Evolutionary conservation across 2,113 vertebrate species (phyloP).

Genomic region (Bucco capensis): DNA sequence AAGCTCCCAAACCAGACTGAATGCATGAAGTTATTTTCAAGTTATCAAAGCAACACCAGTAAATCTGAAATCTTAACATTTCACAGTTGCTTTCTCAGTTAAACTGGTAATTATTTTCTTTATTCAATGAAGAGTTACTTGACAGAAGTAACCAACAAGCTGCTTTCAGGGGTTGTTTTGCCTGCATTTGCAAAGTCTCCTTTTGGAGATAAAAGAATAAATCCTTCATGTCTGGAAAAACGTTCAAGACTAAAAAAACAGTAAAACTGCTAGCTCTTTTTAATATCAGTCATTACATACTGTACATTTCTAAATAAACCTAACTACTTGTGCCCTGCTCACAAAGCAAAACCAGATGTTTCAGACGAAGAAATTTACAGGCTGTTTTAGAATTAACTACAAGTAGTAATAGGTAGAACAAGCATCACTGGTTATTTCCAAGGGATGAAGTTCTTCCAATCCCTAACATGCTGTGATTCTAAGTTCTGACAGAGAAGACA

Average conservation of each 20-base stretch:
- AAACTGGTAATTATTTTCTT: background rate
- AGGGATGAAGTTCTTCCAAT: background rate
- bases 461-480: too few relatives aligned
- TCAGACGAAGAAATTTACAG: background rate
- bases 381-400: constrained; percentile 12
- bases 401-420: background rate
- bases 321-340: background rate
- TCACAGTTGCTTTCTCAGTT: background rate
- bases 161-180: background rate
- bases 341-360: constrained; percentile 54
- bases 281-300: constrained; percentile 27
- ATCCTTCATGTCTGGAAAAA: constrained; percentile 36
- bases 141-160: background rate
- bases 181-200: constrained; percentile 9
- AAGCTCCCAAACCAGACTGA: background rate
- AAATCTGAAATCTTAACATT: background rate
- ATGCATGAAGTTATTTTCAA: background rate
- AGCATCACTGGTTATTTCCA: background rate
- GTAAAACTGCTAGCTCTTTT: constrained; percentile 7
- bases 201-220: constrained; percentile 42
- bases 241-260: background rate
- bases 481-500: background rate
- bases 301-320: constrained; percentile 38
- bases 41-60: background rate
- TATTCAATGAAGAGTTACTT: background rate